These are phyloP conservation scores for Hybos culiciformis DNA, from an alignment of 2,888 invertebrate species.

Conservation along the genomic window DNA sequence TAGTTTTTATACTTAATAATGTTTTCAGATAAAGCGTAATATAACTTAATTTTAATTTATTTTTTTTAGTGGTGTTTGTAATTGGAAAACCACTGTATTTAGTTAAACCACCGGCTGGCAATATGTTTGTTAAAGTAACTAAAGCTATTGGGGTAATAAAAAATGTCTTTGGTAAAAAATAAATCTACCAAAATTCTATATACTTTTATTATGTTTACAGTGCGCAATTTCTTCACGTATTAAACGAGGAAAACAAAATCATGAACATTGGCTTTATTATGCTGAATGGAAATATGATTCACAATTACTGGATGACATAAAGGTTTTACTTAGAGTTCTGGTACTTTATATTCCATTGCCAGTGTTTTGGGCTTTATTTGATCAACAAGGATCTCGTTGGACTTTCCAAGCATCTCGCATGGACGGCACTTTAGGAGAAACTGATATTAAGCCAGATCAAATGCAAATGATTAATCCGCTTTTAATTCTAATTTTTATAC, in stretches of 20 bases:
- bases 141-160: conserved; percentile 50
- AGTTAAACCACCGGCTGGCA: conserved; percentile 52
- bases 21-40: background rate
- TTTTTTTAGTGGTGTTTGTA: conserved; percentile 53
- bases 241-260: no score
- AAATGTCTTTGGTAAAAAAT: background rate
- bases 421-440: conserved; percentile 64
- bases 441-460: conserved; percentile 78
- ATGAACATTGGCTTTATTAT: conserved; percentile 78
- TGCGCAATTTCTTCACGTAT: conserved; percentile 36
- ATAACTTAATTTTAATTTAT: background rate
- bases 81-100: conserved; percentile 49
- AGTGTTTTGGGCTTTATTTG: conserved; percentile 86
- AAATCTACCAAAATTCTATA: background rate
- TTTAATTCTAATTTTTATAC: conserved; percentile 72
- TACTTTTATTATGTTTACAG: conserved; percentile 29
- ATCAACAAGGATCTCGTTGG: conserved; percentile 89
- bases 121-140: conserved; percentile 50
- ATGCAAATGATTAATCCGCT: conserved; percentile 88
- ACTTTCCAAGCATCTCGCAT: conserved; percentile 83
- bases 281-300: conserved; percentile 60
- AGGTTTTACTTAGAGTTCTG: conserved; percentile 60
- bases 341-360: conserved; percentile 74
- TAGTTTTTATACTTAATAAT: conserved; percentile 24
- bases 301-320: conserved; percentile 59